Conservation (phyloP, 1,140 invertebrate genomes). For the Triops cancriformis region DNA sequence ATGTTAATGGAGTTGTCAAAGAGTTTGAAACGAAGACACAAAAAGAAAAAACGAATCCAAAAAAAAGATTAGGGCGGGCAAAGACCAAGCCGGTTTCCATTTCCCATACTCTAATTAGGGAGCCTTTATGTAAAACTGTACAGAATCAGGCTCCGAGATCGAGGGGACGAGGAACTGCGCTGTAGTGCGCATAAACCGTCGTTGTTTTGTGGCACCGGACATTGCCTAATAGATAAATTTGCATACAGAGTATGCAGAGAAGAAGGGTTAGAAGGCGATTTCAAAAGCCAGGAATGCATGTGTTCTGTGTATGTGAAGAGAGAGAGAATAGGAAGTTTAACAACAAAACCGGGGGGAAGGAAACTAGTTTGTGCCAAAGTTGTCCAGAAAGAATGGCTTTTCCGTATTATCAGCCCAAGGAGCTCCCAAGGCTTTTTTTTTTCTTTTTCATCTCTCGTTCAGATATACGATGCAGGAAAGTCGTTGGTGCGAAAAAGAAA, state of each 20-base stretch:
- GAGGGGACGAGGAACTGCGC: neutral
- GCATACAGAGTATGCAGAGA: neutral
- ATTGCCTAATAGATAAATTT: conserved; percentile 7
- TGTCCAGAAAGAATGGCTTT: conserved; percentile 10
- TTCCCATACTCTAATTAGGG: neutral
- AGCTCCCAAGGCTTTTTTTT: neutral
- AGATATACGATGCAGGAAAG: neutral
- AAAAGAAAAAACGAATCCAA: too few species aligned
- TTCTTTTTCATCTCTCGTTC: neutral
- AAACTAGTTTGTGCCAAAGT: conserved; percentile 14
- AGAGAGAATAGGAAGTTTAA: neutral
- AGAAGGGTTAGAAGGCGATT: neutral
- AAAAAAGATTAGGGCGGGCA: too few species aligned
- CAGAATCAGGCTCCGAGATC: neutral
- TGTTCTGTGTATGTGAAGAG: neutral
- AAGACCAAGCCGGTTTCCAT: neutral
- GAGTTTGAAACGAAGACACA: too few species aligned
- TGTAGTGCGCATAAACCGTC: neutral
- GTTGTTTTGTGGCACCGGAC: neutral
- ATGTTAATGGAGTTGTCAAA: too few species aligned
- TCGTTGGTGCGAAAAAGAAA: neutral
- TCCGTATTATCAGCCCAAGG: neutral
- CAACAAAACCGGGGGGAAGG: neutral
- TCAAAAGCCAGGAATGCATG: neutral
- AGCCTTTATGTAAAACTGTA: neutral